phyloP scores from a whole-genome alignment of 2,888 invertebrate genomes.

The Cataglyphis livida region DNA sequence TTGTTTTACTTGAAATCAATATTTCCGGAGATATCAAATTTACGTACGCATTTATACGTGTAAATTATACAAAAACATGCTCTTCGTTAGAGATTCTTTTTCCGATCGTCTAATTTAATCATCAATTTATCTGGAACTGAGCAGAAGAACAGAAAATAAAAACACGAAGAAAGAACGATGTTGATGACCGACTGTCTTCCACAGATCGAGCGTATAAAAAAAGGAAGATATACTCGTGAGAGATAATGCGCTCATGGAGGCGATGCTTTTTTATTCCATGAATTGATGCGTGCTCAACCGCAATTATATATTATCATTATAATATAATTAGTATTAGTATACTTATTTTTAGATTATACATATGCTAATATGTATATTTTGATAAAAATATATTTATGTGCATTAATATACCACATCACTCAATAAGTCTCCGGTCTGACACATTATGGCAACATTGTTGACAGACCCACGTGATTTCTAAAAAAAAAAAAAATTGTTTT shows the following conservation, averaged over 20 bases:
- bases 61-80: conserved; percentile 37
- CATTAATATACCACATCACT: not conserved
- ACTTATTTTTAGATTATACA: not conserved
- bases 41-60: not conserved
- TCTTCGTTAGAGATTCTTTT: conserved; percentile 29
- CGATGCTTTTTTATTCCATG: not conserved
- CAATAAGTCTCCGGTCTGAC: no score
- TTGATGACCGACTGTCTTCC: conserved; percentile 25
- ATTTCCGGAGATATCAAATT: conserved; percentile 15
- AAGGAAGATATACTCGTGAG: conserved; percentile 4
- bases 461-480: no score
- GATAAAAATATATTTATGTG: not conserved
- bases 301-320: not conserved
- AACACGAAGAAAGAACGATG: conserved; percentile 12
- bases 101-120: conserved; percentile 23
- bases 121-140: conserved; percentile 35
- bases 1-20: conserved; percentile 27
- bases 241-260: not conserved
- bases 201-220: conserved; percentile 36
- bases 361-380: no score
- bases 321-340: not conserved
- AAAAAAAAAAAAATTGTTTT: no score
- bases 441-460: no score
- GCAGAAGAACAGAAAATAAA: conserved; percentile 10
- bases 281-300: not conserved